Base-by-base conservation (phyloP, 2,797 vertebrate species). In the Gadopsis marmoratus region DNA sequence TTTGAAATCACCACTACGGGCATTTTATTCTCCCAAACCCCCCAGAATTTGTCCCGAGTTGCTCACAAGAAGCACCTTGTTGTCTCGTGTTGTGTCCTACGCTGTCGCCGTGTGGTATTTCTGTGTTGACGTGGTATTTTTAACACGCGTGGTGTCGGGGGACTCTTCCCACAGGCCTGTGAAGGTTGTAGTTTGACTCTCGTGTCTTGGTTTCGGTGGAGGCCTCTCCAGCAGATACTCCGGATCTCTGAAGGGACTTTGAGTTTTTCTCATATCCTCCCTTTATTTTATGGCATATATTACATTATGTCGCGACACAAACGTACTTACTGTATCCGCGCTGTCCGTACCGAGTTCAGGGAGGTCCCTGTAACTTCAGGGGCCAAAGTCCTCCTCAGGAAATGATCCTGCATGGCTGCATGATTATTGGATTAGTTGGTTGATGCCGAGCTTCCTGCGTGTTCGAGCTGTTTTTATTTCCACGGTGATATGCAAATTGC, bases 211-310 rank as follows among this genome's bases (percentile, higher is more conserved):
- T 12, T 10, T 16, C 53, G 80, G 70, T 41, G 78, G 55, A 79
- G 77, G 72, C 50, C 35, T 69, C 58, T 56, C 19, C 3, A 4
- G 2, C 64, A 21, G 39, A 12, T 19, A 37, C 67, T 71, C 51
- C 59, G 29, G 17, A 43, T 71, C 60, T 60, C 54, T 19, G 19
- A 14, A 7, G 16, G 74, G 64, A 83, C 86, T 87, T 86, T 88
- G 81, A 74, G 73, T 72, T 71, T 78, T 77, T 68, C 51, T 74
- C 50, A 14, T 37, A n/a, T 14, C 39, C 47, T 39, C 23, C 11
- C 60, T 89, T 91, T 89, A 92, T 63, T 89, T 91, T 89, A 92
- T 62, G 35, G 72, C 51, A 17, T 68, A 26, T 61, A 23, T 55
- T 9, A 7, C 23, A 14, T 71, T 23, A 60, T 51, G 72, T 41